Conservation (phyloP, 2,797 vertebrate species). For the Urocyon cinereoargenteus region DNA sequence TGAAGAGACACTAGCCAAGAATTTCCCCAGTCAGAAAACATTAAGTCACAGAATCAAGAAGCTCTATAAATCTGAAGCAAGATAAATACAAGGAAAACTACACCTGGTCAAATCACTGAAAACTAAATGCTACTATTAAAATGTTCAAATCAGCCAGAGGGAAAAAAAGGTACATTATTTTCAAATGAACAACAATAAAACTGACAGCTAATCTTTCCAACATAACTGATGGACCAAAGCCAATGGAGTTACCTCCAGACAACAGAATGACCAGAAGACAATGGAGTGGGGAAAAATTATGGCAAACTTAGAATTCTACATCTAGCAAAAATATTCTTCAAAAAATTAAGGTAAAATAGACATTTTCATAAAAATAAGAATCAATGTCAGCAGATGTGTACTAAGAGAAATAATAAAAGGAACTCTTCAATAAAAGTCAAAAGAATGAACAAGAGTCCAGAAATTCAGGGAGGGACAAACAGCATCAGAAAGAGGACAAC, state of each 20-base stretch:
- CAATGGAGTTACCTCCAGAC: neutral
- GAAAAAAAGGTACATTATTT: neutral
- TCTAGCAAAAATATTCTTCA: conserved; percentile 26
- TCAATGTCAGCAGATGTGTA: neutral
- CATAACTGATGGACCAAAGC: conserved; percentile 7
- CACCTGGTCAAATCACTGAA: conserved; percentile 4
- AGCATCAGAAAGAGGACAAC: neutral
- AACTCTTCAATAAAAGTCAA: conserved; percentile 58
- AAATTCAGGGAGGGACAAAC: conserved; percentile 24
- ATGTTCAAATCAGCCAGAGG: conserved; percentile 40
- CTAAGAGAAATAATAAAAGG: conserved; percentile 44
- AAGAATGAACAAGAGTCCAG: neutral
- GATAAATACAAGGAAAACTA: conserved; percentile 49
- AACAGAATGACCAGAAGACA: conserved; percentile 15
- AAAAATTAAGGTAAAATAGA: conserved; percentile 51
- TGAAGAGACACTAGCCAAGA: conserved; percentile 32
- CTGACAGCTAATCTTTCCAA: conserved; percentile 28
- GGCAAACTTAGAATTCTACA: conserved; percentile 35
- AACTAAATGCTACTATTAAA: conserved; percentile 50
- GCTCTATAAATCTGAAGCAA: conserved; percentile 3
- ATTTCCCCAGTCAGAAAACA: conserved; percentile 13
- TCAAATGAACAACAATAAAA: conserved; percentile 54
- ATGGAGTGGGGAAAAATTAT: neutral
- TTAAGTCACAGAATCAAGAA: conserved; percentile 50
- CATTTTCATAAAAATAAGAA: conserved; percentile 53